phyloP scores from a whole-genome alignment of 2,888 invertebrate species.

The Trachelus stipa region DNA sequence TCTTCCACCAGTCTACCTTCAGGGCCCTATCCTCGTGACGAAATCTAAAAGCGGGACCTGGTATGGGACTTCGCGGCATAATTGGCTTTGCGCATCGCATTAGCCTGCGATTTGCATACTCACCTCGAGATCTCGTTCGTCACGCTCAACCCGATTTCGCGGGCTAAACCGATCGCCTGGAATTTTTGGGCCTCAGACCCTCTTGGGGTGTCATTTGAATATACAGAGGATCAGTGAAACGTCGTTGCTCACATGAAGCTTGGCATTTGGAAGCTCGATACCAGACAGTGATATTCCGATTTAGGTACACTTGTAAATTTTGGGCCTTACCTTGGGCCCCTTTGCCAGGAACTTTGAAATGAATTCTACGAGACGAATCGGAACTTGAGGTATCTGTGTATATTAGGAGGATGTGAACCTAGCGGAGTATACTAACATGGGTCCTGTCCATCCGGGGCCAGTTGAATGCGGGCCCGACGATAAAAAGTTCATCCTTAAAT shows the following conservation, averaged over 20 bases:
- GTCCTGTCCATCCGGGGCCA: neutral
- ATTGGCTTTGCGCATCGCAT: conserved; percentile 61
- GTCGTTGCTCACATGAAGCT: neutral
- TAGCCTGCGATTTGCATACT: conserved; percentile 60
- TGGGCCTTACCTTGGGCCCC: neutral
- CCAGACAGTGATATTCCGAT: neutral
- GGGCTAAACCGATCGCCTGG: neutral
- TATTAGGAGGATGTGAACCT: neutral
- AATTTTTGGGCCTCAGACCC: neutral
- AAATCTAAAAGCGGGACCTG: neutral
- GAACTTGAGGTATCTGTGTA: neutral
- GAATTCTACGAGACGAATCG: neutral
- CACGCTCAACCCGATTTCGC: conserved; percentile 47
- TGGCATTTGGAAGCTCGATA: neutral
- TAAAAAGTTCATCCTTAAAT: conserved; percentile 22
- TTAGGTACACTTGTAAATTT: neutral
- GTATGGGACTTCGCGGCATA: conserved; percentile 49
- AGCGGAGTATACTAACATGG: neutral
- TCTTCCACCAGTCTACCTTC: conserved; percentile 22
- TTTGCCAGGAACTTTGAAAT: neutral
- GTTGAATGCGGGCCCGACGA: neutral
- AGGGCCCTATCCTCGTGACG: conserved; percentile 28
- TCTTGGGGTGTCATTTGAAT: conserved; percentile 1
- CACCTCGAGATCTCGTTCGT: conserved; percentile 62
- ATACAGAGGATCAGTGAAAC: neutral